A percentile compares a stretch with the other conserved stretches of the same genome.
phyloP scores from a whole-genome alignment of 2,797 vertebrate genomes.

The Pyrocephalus nanus region DNA sequence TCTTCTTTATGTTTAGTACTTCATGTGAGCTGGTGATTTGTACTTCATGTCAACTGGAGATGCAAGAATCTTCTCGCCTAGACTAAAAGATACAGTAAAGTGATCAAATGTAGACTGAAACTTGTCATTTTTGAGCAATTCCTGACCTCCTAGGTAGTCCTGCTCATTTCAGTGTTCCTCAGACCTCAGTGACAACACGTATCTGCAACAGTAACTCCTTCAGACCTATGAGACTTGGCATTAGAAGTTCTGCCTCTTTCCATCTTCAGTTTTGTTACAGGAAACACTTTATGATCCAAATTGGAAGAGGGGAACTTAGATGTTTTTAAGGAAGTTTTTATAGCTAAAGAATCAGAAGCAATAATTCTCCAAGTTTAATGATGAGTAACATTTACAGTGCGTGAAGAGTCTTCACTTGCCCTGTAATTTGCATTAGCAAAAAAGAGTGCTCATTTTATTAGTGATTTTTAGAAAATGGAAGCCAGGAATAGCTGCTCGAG shows the following conservation, averaged over 20 bases:
- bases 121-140: background rate
- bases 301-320: background rate
- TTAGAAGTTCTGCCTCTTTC: background rate
- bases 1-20: background rate
- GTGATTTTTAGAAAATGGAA: slow-evolving; percentile 18
- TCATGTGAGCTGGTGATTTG: background rate
- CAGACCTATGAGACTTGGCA: background rate
- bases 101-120: background rate
- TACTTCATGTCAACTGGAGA: background rate
- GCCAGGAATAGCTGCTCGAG: background rate
- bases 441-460: slow-evolving; percentile 2
- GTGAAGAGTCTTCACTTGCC: slow-evolving; percentile 24
- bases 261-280: background rate
- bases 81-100: background rate
- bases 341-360: slow-evolving; percentile 29
- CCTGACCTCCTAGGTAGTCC: background rate
- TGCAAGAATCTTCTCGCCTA: background rate
- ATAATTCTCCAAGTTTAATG: slow-evolving; percentile 49
- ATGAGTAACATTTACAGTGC: background rate
- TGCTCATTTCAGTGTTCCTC: background rate
- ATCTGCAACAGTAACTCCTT: background rate
- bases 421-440: slow-evolving; percentile 47
- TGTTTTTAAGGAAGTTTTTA: background rate
- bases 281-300: background rate
- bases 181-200: background rate